Evolutionary conservation across 64 coral and sea anemone species (phyloP), one percentile per base, ranked within the genome.

Genomic region (Pachyseris speciosa): DNA sequence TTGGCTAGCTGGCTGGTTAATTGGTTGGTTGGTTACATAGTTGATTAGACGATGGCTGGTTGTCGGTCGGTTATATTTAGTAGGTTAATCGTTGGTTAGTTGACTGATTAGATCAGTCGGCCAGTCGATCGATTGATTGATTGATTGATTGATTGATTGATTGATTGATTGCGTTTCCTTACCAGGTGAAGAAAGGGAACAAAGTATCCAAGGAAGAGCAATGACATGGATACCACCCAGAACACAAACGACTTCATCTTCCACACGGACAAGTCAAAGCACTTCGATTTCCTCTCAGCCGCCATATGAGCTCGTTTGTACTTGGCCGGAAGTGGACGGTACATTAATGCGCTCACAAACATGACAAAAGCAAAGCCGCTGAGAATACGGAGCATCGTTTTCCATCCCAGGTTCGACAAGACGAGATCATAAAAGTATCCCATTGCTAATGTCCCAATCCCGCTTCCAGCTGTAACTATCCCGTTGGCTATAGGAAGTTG

Each of bases 131-230:
- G 11, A 11, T 45, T 58, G 52, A 58, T 20, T 58, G 9, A 58
- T 58, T 20, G 9, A 13, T 4, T 58, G 52, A 12, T 16, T 37
- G 30, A 58, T 20, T 58, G 52, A 58, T 20, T 58, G 9, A 58
- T 58, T 20, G 9, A 13, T 4, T 58, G 52, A 12, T 16, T 37
- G 30, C 10, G 17, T 66, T 10, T 30, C 45, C 94, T 92, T 65
- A 95, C 94, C 89, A 95, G 41, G 39, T 96, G 94, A 84, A 92
- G 84, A 27, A 96, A 96, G 1, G 94, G 94, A n/a, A 96, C 89
- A 67, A 96, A 96, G 49, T 96, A 96, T 30, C 94, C 94, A 1
- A 96, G 12, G 73, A 96, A 96, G 20, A 96, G 22, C 40, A 92
- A 37, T 9, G 84, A 96, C 94, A 92, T 96, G 24, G 94, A 92